Percentiles rank a stretch among this genome's conserved stretches.
These are phyloP conservation scores for Bettongia penicillata DNA, from an alignment of 2,113 vertebrate species.

Conservation along the genomic window DNA sequence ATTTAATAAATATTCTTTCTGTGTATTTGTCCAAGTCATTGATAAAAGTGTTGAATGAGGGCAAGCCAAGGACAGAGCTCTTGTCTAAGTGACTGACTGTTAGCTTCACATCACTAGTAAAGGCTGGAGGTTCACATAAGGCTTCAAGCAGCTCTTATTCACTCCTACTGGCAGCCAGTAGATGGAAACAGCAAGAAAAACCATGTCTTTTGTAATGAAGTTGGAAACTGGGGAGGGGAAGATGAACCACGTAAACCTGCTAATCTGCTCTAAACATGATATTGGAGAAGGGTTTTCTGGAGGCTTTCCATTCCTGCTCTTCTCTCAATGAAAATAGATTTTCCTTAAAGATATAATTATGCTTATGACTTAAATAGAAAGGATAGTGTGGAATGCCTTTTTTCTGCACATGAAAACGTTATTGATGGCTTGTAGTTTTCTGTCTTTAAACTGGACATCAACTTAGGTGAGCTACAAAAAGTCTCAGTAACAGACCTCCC, in stretches of 20 bases:
- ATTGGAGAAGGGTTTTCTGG: background rate
- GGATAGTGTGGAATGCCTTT: background rate
- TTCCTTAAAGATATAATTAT: background rate
- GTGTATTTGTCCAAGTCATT: background rate
- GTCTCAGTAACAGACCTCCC: background rate
- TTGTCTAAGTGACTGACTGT: background rate
- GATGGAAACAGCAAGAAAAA: background rate
- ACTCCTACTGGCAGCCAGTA: background rate
- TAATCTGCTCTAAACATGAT: background rate
- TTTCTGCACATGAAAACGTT: background rate
- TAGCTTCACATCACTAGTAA: background rate
- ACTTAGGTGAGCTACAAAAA: conserved; percentile 35
- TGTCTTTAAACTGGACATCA: conserved; percentile 10
- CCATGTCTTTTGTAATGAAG: background rate
- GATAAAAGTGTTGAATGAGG: background rate
- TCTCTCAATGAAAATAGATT: background rate
- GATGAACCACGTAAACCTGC: background rate
- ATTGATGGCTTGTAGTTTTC: background rate
- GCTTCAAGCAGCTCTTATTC: background rate
- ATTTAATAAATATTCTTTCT: background rate
- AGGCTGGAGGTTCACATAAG: background rate
- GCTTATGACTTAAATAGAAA: conserved; percentile 6
- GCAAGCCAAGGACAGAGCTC: background rate
- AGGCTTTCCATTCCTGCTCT: background rate
- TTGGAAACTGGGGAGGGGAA: background rate